Conservation (phyloP, 2,113 vertebrate genomes). For the Ifrita kowaldi region DNA sequence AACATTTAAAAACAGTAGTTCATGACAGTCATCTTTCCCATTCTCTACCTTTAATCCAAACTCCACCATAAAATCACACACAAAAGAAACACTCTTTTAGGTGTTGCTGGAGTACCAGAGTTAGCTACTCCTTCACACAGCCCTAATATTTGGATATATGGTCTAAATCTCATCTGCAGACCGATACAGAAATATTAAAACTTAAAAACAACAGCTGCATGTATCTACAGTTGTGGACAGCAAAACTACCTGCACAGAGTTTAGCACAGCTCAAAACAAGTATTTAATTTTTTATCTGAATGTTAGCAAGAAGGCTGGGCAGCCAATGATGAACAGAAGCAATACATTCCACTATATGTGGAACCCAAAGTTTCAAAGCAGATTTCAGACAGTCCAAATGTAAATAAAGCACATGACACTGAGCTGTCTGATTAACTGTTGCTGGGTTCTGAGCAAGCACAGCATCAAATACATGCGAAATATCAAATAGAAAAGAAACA, state of each 20-base stretch:
- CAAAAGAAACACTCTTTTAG: not conserved
- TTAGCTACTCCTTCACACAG: not conserved
- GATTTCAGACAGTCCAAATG: not conserved
- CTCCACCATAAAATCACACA: not conserved
- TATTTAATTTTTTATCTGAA: not conserved
- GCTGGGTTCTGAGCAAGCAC: not conserved
- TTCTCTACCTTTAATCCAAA: not conserved
- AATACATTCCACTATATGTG: not conserved
- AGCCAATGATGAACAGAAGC: not conserved
- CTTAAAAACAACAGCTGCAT: not conserved
- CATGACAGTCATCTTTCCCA: not conserved
- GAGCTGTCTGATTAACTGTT: not conserved
- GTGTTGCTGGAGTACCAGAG: not conserved
- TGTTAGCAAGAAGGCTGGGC: not conserved
- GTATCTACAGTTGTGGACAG: not conserved
- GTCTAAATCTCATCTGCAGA: not conserved
- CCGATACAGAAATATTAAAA: not conserved
- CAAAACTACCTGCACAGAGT: not conserved
- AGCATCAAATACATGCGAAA: not conserved
- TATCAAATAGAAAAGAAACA: not conserved
- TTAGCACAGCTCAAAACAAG: not conserved
- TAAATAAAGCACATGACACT: not conserved
- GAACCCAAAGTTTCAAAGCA: not conserved
- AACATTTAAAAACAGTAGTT: not conserved
- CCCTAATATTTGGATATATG: not conserved